A percentile compares a stretch with the other conserved stretches of the same genome.
phyloP scores from a whole-genome alignment of 2,113 vertebrate species.

The Synodontis membranacea region DNA sequence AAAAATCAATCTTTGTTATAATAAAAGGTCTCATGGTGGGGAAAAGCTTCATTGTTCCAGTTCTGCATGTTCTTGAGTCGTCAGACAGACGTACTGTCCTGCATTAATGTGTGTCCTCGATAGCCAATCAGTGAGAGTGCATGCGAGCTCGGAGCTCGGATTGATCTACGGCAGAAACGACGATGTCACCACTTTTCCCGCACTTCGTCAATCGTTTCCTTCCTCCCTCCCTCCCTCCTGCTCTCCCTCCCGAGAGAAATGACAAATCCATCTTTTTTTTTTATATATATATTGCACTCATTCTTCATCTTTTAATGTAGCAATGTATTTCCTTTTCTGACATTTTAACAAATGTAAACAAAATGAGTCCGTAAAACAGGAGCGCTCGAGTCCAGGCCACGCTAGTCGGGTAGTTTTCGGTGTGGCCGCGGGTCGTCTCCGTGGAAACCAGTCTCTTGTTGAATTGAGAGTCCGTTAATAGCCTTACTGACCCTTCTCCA shows the following conservation, averaged over 20 bases:
- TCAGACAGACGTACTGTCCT: not conserved
- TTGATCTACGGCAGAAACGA: not conserved
- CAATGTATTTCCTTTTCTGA: slow-evolving; percentile 41
- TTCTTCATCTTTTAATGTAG: slow-evolving; percentile 46
- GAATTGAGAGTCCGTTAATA: not conserved
- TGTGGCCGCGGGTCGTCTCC: slow-evolving; percentile 16
- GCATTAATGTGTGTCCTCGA: not conserved
- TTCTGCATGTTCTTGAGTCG: not conserved
- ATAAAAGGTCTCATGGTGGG: slow-evolving; percentile 34
- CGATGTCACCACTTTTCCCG: slow-evolving; percentile 26
- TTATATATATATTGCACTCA: slow-evolving; percentile 26
- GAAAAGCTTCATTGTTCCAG: not conserved
- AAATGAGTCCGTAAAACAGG: slow-evolving; percentile 41
- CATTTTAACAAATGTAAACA: slow-evolving; percentile 55
- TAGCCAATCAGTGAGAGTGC: slow-evolving; percentile 33
- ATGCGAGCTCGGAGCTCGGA: not conserved
- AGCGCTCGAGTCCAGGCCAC: not conserved
- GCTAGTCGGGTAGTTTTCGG: not conserved
- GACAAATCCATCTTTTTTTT: not conserved
- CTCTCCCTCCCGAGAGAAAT: not conserved
- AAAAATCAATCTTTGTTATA: slow-evolving; percentile 35
- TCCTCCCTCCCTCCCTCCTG: not conserved
- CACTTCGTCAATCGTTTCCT: not conserved
- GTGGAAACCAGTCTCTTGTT: slow-evolving; percentile 1
- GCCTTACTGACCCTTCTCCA: not conserved